A percentile compares a stretch with the other conserved stretches of the same genome.
Evolutionary conservation across 1,140 invertebrate genomes (phyloP).

Genomic region (Procambarus virginalis): DNA sequence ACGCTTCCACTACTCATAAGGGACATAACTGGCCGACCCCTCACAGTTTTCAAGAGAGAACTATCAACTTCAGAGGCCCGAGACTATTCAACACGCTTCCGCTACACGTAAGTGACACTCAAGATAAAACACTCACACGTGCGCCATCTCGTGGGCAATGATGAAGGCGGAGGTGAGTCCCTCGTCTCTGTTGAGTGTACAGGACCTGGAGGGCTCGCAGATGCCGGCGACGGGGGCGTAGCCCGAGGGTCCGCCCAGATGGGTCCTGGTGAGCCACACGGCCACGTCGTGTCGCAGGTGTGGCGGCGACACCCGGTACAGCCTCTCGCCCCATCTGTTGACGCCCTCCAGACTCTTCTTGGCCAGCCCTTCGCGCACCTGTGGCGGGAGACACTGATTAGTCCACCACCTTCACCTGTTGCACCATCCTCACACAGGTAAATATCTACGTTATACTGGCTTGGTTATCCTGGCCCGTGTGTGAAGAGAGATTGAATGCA

Average conservation of each 20-base stretch:
- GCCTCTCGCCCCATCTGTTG: constrained; percentile 82
- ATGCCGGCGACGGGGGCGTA: constrained; percentile 86
- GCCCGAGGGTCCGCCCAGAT: constrained; percentile 85
- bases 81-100: not conserved
- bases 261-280: constrained; percentile 83
- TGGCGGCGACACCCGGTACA: constrained; percentile 74
- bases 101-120: not conserved
- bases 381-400: not conserved
- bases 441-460: no score
- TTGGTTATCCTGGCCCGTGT: no score
- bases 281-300: constrained; percentile 81
- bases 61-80: no score
- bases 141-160: constrained; percentile 86
- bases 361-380: constrained; percentile 80
- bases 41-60: no score
- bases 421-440: no score
- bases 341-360: constrained; percentile 84
- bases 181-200: constrained; percentile 85
- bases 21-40: no score
- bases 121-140: constrained; percentile 79
- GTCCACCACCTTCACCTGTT: no score
- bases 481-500: no score
- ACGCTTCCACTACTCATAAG: no score
- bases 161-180: constrained; percentile 87
- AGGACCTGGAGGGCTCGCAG: constrained; percentile 83